Conservation (phyloP, 1,140 invertebrate genomes). For the Calephelis virginiensis region DNA sequence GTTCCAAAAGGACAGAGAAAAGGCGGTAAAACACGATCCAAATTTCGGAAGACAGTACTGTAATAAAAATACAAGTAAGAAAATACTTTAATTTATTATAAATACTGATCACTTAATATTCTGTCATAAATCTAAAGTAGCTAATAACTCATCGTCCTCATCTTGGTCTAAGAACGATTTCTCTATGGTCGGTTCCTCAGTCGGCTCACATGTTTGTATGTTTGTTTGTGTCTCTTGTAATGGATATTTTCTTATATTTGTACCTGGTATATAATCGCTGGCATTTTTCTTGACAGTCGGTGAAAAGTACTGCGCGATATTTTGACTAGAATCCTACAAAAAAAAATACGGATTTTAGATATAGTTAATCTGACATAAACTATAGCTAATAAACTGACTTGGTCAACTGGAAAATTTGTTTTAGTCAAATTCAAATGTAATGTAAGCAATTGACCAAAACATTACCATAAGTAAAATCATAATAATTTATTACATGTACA, state of each 20-base stretch:
- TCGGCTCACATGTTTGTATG: background rate
- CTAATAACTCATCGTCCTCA: conserved; percentile 68
- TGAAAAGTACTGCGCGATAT: conserved; percentile 56
- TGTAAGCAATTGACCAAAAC: too few species aligned
- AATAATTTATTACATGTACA: too few species aligned
- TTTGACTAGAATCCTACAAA: conserved; percentile 57
- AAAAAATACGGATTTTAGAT: conserved; percentile 17
- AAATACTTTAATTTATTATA: conserved; percentile 14
- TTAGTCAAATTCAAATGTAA: too few species aligned
- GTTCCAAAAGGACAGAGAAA: too few species aligned
- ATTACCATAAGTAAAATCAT: too few species aligned
- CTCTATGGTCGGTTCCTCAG: background rate
- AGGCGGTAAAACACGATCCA: too few species aligned
- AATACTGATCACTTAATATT: background rate
- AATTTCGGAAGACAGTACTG: background rate
- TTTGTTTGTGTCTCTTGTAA: conserved; percentile 23
- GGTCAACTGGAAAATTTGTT: background rate
- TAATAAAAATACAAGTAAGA: background rate
- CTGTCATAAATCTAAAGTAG: conserved; percentile 64
- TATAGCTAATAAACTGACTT: too few species aligned
- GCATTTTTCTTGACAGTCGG: conserved; percentile 43
- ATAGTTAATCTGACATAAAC: conserved; percentile 7
- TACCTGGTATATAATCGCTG: conserved; percentile 67
- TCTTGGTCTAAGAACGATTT: conserved; percentile 59
- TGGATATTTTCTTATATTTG: conserved; percentile 57